These are phyloP conservation scores for Pseudoatta argentina DNA, from an alignment of 1,140 invertebrate species.

Conservation along the genomic window DNA sequence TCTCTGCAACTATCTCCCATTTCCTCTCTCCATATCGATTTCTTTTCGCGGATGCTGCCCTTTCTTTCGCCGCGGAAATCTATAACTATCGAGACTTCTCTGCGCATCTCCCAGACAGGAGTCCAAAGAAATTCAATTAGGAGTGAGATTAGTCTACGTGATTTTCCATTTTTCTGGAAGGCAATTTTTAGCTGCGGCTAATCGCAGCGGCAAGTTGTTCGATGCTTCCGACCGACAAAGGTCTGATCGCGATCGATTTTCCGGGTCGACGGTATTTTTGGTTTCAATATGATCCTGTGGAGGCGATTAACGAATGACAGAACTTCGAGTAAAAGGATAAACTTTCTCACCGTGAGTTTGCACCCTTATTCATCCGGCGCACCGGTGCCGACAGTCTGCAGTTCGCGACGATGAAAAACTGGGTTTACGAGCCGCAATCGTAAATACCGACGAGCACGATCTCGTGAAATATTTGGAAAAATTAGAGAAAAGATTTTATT, in stretches of 20 bases:
- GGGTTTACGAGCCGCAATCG: constrained; percentile 13
- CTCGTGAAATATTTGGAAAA: neutral
- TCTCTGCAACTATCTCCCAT: neutral
- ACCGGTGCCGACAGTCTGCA: neutral
- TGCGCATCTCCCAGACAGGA: neutral
- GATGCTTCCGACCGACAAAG: neutral
- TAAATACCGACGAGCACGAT: constrained; percentile 15
- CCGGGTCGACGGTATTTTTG: constrained; percentile 5
- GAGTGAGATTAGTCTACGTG: constrained; percentile 66
- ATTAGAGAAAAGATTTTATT: neutral
- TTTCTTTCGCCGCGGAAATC: constrained; percentile 53
- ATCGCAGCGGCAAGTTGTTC: neutral
- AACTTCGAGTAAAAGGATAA: constrained; percentile 37
- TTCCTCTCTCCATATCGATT: constrained; percentile 32
- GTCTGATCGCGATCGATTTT: constrained; percentile 59
- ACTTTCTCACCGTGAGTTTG: constrained; percentile 51
- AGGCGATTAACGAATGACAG: constrained; percentile 60
- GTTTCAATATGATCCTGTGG: constrained; percentile 32
- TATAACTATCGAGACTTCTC: constrained; percentile 55
- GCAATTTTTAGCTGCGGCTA: constrained; percentile 7
- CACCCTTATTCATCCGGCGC: neutral
- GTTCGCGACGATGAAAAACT: constrained; percentile 26
- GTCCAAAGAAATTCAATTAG: constrained; percentile 75
- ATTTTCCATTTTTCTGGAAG: constrained; percentile 45
- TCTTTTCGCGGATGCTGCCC: neutral